Evolutionary conservation across 2,797 vertebrate species (phyloP).

Genomic region (Psittacula derbiana): DNA sequence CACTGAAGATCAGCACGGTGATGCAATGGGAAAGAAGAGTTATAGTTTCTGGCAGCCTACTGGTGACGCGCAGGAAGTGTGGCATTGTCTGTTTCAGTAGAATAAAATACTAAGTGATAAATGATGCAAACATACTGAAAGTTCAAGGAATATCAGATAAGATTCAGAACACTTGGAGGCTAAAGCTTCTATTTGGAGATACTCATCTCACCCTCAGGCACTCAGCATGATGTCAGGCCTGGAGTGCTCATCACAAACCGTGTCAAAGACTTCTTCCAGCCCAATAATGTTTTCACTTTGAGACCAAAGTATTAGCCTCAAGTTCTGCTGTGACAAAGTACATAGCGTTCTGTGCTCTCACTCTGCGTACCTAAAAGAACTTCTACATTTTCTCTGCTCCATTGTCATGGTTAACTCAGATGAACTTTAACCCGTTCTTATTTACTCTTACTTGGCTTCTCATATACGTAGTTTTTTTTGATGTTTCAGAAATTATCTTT

Average conservation of each 20-base stretch:
- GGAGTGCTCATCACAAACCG: neutral
- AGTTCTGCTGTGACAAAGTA: neutral
- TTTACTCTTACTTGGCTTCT: neutral
- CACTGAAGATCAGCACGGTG: neutral
- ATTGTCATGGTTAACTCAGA: neutral
- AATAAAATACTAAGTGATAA: neutral
- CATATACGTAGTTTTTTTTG: neutral
- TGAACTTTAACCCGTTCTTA: neutral
- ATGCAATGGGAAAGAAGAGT: neutral
- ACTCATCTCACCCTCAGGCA: neutral
- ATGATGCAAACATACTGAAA: neutral
- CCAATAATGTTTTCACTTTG: neutral
- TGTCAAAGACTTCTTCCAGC: neutral
- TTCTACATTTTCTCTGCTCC: neutral
- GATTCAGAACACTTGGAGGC: neutral
- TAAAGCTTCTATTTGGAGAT: neutral
- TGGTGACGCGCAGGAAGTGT: neutral
- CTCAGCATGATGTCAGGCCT: neutral
- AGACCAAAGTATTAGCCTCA: neutral
- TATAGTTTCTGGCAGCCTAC: neutral
- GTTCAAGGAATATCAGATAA: neutral
- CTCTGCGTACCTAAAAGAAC: neutral
- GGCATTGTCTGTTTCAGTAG: neutral
- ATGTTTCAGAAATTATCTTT: neutral
- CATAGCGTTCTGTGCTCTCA: accelerated